Base-by-base conservation (phyloP, 1,140 invertebrate species). In the Heliconius himera region DNA sequence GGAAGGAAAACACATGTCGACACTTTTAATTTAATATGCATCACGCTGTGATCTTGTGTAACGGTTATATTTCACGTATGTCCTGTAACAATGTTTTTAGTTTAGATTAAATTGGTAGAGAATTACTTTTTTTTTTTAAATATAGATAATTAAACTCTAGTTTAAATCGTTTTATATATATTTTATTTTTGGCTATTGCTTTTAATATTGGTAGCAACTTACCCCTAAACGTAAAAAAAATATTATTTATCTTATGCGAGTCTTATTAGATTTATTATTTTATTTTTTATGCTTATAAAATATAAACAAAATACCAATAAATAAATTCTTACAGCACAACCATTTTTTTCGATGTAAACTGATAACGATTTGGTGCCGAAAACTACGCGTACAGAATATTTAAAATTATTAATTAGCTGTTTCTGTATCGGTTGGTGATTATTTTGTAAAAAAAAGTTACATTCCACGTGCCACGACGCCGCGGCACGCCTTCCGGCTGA, bases 1-100 rank as follows among this genome's bases (percentile, higher is more conserved):
- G 92, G 92, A 93, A 93, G 89, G 88, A 94, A 93, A 94, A 94
- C 93, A 94, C 91, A 93, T 94, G 93, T 94, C 85, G 90, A 90
- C 91, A 89, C 90, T 93, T 93, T 94, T 93, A 93, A 94, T 93
- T 93, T 94, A 93, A 94, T 94, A 91, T 89, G 87, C 86, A 87
- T 91, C 93, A 93, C 83, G 93, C 93, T 93, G 93, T 74, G 93
- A 83, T 83, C 81, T 83, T 86, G 84, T 93, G 89, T 91, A 81
- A 77, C 82, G 84, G 82, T 89, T 70, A 73, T 70, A 33, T 3
- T 33, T 33, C 13, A 36, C 16, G 38, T 73, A 72, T 41, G 22
- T 38, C 22, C 66, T 9, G 6, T 71, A 26, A 71, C 26, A 51
- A 38, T 38, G 20, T 72, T n/a, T 72, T 41, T n/a, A 72, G 3